Conservation (phyloP, 2,797 vertebrate genomes). For the Gymnocypris eckloni region DNA sequence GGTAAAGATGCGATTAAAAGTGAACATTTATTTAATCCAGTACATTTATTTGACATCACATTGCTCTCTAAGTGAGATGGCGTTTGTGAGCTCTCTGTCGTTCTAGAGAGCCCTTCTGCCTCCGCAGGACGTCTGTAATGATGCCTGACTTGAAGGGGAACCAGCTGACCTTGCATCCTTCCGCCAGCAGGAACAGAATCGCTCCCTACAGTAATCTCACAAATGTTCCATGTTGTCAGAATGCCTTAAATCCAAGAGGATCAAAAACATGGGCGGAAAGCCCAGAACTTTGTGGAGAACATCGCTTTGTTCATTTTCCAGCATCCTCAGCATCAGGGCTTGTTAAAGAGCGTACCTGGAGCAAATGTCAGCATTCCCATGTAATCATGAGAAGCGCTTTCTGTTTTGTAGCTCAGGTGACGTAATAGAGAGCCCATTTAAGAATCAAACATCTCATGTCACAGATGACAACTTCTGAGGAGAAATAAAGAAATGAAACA, state of each 20-base stretch:
- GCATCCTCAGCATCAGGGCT: conserved; percentile 9
- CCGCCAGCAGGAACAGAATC: conserved; percentile 51
- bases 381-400: not conserved
- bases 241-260: conserved; percentile 28
- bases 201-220: conserved; percentile 49
- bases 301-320: conserved; percentile 27
- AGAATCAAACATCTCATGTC: not conserved
- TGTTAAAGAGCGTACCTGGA: conserved; percentile 4
- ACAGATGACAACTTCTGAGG: not conserved
- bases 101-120: conserved; percentile 1
- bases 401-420: not conserved
- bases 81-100: conserved; percentile 4
- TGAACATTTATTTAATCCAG: not conserved
- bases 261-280: conserved; percentile 40
- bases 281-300: conserved; percentile 23
- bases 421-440: not conserved
- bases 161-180: conserved; percentile 67
- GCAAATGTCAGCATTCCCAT: not conserved
- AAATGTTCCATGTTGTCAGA: conserved; percentile 45
- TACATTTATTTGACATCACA: conserved; percentile 11
- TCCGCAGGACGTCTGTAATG: conserved; percentile 48
- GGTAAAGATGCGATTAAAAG: not conserved
- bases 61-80: conserved; percentile 1
- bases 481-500: not conserved
- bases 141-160: conserved; percentile 61